Evolutionary conservation across 2,888 invertebrate genomes (phyloP), one percentile per base, ranked within the genome.

Genomic region (Dryobotodes eremita): DNA sequence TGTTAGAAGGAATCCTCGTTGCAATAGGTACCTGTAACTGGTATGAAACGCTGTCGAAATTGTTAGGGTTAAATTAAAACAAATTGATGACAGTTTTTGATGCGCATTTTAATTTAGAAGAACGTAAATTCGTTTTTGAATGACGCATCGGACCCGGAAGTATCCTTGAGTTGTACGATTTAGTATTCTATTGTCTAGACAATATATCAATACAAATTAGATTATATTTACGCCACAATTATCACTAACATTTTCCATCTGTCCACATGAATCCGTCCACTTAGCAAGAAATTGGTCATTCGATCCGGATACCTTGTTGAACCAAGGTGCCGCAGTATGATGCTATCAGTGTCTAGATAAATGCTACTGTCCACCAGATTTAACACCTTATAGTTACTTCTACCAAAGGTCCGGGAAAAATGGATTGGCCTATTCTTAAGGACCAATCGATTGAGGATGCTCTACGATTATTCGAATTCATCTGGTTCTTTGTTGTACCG

Each of bases 201-300:
- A 55, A 31, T 17, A 2, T 26, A 71, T 48, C 15, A 48, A 10
- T 59, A 66, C 66, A 42, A 83, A 83, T 20, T 23, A 48, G 15
- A 42, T 57, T 72, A 62, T 65, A 81, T 78, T 71, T 65, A 71
- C 26, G 11, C 70, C 55, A 83, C 72, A 72, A 62, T 79, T 23
- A 53, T 68, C 46, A 42, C 61, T 26, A 68, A 59, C 66, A 83
- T 68, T 31, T 62, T 55, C 31, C 10, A 62, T 7, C 55, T 57
- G 72, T 66, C 66, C 23, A 36, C 66, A 61, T 82, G 72, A 79
- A 79, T 84, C 84, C 72, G 50, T 82, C 72, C 50, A 73, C 36
- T 84, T 78, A 71, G 31, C 55, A 68, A 84, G 72, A 79, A 79
- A 82, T 84, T 68, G 81, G 82, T 84, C 57, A 55, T 84, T 57